Evolutionary conservation across 2,113 vertebrate species (phyloP), one percentile per base, ranked within the genome.

Genomic region (Lycaon pictus): DNA sequence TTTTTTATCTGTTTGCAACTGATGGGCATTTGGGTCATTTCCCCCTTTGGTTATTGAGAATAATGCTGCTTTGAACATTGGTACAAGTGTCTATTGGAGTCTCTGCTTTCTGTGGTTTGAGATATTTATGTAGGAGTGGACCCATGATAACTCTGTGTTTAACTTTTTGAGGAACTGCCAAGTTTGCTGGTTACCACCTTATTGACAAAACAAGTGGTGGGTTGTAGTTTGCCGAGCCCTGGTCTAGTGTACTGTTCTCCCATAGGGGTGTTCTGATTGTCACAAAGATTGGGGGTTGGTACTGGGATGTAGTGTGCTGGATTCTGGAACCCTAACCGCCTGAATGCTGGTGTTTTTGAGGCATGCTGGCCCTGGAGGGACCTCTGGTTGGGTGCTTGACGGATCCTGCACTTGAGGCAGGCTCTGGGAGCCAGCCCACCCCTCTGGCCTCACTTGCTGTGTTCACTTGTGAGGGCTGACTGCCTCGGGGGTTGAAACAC

Each of bases 391-490:
- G 51, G 35, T 25, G 60, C 77, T 32, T 7, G 22, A 22, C 10
- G 11, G 43, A 53, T n/a, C 74, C 19, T 8, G 5, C 15, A 12
- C 20, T 35, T 35, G 60, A n/a, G 37, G 76, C 55, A 82, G 63
- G 32, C 29, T 1, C 37, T 9, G 3, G 20, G 83, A 93, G 35
- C 27, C 16, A 3, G 37, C 56, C 23, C 43, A 19, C 43, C 48
- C n/a, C 3, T 15, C 2, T 7, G 1, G 17, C 17, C 65, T 67
- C 11, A 1, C 29, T 48, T 25, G 55, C 25, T 25, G 2, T 53
- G 2, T 7, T 25, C 0, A 15, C 43, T 3, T 17, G 4, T 51
- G 19, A 6, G 0, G 10, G 35, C 79, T n/a, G 81, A 0, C 55
- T 6, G n/a, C 2, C 12, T 4, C 4, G 2, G 32, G 32, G 63